Evolutionary conservation across 2,797 vertebrate species (phyloP).

Genomic region (Chloroceryle inda): DNA sequence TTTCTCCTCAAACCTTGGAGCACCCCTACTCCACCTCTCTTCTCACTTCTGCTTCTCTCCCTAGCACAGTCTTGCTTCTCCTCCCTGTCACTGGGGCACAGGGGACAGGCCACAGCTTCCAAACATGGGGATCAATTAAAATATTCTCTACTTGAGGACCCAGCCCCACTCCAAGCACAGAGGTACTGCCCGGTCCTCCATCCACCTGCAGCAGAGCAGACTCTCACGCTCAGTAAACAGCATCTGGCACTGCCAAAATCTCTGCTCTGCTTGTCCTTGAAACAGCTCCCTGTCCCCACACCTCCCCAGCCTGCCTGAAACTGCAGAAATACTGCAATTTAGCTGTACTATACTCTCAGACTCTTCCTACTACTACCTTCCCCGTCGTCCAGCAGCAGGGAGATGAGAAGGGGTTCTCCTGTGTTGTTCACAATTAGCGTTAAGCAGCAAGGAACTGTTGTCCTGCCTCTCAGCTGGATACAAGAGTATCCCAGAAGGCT

Average conservation of each 20-base stretch:
- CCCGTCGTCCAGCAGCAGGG: background rate
- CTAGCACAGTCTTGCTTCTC: constrained; percentile 9
- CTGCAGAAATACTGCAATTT: background rate
- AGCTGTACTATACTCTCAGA: background rate
- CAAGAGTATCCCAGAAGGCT: background rate
- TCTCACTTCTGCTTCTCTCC: constrained; percentile 25
- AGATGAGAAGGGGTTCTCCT: background rate
- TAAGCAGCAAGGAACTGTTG: background rate
- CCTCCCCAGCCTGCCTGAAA: background rate
- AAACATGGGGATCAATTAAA: background rate
- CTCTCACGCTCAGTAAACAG: accelerated
- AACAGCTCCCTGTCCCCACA: background rate
- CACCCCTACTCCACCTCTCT: background rate
- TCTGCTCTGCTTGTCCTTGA: background rate
- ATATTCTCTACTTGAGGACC: background rate
- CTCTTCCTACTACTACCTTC: background rate
- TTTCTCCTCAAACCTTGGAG: background rate
- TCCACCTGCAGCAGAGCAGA: background rate
- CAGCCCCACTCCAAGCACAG: background rate
- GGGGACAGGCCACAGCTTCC: background rate
- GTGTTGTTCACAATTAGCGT: background rate
- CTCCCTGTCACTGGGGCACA: background rate
- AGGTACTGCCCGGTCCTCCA: background rate
- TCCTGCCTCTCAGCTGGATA: background rate
- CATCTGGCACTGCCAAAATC: background rate